Percentiles rank a stretch among this genome's conserved stretches.
Evolutionary conservation across 64 coral and sea anemone genomes (phyloP).

Genomic region (Pachyseris speciosa): DNA sequence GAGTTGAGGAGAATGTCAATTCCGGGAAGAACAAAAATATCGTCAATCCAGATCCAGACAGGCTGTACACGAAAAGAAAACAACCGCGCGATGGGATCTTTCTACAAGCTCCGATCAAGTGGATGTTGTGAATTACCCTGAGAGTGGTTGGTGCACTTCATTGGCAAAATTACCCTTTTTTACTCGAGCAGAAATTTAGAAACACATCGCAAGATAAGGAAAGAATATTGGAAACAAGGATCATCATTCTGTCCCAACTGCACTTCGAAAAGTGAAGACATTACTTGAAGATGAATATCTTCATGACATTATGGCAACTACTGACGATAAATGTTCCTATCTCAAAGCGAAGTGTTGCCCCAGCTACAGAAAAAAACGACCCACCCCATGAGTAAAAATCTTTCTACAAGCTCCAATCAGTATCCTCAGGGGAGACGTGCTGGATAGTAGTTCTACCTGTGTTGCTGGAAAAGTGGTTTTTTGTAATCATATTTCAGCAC

Average conservation of each 20-base stretch:
- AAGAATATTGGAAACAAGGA: conserved; percentile 19
- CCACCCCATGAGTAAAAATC: background rate
- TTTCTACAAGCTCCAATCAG: too few relatives aligned
- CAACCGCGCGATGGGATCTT: background rate
- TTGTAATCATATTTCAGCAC: conserved; percentile 33
- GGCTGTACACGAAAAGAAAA: conserved; percentile 33
- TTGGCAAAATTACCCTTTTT: conserved; percentile 44
- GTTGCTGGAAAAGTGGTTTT: conserved; percentile 19
- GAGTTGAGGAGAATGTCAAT: conserved; percentile 41
- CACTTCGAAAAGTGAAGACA: conserved; percentile 1
- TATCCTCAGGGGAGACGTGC: conserved; percentile 20
- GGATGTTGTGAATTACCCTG: background rate
- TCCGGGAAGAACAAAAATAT: conserved; percentile 43
- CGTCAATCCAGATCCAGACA: conserved; percentile 48
- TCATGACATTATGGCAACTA: background rate
- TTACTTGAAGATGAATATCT: conserved; percentile 1
- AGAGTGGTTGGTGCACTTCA: conserved; percentile 36
- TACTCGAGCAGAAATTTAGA: conserved; percentile 27
- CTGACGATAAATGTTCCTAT: background rate
- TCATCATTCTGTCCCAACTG: conserved; percentile 30
- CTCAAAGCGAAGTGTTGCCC: conserved; percentile 5
- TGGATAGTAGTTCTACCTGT: background rate
- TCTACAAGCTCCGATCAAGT: background rate
- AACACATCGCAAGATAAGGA: conserved; percentile 28
- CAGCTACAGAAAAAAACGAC: conserved; percentile 39